Percentiles rank a stretch among this genome's conserved stretches.
Conservation (phyloP, 2,888 invertebrate genomes). For the Alsophila aescularia region DNA sequence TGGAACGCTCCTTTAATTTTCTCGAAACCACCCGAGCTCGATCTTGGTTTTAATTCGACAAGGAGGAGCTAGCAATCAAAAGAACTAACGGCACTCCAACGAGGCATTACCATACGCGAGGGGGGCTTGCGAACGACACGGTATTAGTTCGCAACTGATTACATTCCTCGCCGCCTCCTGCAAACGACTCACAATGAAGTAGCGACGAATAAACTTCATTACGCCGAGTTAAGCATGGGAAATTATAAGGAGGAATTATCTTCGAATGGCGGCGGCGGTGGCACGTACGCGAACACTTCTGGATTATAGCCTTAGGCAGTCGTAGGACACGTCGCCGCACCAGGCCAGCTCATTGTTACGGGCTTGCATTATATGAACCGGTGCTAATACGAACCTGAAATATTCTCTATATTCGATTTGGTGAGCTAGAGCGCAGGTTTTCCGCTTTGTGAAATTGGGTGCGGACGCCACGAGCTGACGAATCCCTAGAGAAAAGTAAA, state of each 20-base stretch:
- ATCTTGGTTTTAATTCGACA: conserved; percentile 80
- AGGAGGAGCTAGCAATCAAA: conserved; percentile 79
- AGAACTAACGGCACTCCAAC: conserved; percentile 80
- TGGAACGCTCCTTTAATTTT: conserved; percentile 79
- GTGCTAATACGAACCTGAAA: conserved; percentile 55
- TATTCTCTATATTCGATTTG: conserved; percentile 53
- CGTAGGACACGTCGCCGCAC: conserved; percentile 59
- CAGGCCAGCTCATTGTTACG: conserved; percentile 53
- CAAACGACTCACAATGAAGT: conserved; percentile 81
- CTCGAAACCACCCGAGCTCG: conserved; percentile 72
- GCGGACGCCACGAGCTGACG: conserved; percentile 61
- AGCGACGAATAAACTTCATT: conserved; percentile 83
- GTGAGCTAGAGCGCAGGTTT: conserved; percentile 51
- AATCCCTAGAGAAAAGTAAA: conserved; percentile 76
- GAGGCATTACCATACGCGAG: conserved; percentile 82
- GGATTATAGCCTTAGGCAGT: conserved; percentile 70
- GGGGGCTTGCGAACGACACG: conserved; percentile 73
- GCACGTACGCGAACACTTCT: conserved; percentile 71
- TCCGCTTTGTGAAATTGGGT: conserved; percentile 64
- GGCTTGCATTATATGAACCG: conserved; percentile 52
- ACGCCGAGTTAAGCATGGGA: conserved; percentile 80
- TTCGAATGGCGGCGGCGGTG: conserved; percentile 69
- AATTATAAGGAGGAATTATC: conserved; percentile 83
- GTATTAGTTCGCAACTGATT: conserved; percentile 84
- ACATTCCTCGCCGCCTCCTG: conserved; percentile 76